Evolutionary conservation across 2,888 invertebrate species (phyloP), one percentile per base, ranked within the genome.

Genomic region (Mayetiola destructor): DNA sequence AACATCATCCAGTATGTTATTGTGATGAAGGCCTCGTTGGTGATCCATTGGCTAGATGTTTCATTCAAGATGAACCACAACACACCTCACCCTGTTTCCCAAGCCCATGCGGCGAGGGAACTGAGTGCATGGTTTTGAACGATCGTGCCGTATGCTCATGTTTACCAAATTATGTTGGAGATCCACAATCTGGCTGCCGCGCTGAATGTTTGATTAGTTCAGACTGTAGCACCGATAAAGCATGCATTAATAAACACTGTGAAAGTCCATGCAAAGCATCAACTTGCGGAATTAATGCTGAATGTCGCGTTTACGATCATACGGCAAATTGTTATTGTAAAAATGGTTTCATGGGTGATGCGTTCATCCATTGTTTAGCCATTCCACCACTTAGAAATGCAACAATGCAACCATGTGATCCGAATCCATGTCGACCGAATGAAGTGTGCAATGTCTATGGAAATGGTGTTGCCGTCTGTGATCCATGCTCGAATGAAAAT

Each of bases 181-280:
- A 91, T 73, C 89, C 91, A 3, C 80, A 80, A 61, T 72, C 76
- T 56, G 87, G 85, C 63, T 90, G 82, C 67, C 78, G 79, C 66
- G 84, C 87, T 23, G 88, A 89, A 73, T 88, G 89, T 69, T 76
- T 80, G n/a, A 79, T 85, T 64, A 88, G 89, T 69, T 83, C 88
- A 0, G 89, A 90, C 64, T 91, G 91, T 69, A 75, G 81, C 12
- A 71, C 78, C 3, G 78, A 82, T 62, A 80, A 84, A 68, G 81
- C 87, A 16, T 91, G 91, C 67, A 73, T 87, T 14, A 81, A 86
- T 64, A 77, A 80, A 64, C 81, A 83, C 65, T 88, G 89, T 66
- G 70, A 76, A 58, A 82, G 86, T 71, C 85, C 88, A 21, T 90
- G 89, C 66, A 72, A 79, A 35, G 79, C 79, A 48, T 80, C 79